Conservation (phyloP, 2,888 invertebrate genomes). For the Crematogaster levior region DNA sequence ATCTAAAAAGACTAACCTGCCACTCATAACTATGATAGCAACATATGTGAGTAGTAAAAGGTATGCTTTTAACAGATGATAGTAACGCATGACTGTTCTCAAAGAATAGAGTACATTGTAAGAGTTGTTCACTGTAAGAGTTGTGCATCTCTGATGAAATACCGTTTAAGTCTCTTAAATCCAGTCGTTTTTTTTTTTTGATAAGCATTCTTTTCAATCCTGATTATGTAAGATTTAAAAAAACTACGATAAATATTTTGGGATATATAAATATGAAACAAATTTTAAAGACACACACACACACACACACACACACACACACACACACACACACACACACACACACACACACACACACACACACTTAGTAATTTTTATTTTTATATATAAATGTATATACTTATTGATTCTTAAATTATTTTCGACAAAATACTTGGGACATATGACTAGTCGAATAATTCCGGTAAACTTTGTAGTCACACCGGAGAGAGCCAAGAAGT, state of each 20-base stretch:
- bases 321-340: too few species aligned
- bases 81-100: neutral
- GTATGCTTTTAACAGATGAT: neutral
- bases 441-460: neutral
- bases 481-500: neutral
- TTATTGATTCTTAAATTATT: neutral
- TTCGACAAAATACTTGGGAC: neutral
- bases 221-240: neutral
- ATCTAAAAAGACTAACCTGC: neutral
- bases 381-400: neutral
- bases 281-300: too few species aligned
- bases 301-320: too few species aligned
- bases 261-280: neutral
- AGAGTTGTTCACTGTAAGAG: neutral
- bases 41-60: conserved; percentile 16
- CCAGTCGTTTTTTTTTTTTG: neutral
- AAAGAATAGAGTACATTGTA: neutral
- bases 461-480: neutral
- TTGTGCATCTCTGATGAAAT: neutral
- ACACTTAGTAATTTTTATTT: neutral
- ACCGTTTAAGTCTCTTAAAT: neutral
- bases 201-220: neutral
- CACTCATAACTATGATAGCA: neutral
- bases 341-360: too few species aligned
- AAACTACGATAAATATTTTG: neutral